These are phyloP conservation scores for Acronicta psi DNA, from an alignment of 2,888 invertebrate species.

Conservation along the genomic window DNA sequence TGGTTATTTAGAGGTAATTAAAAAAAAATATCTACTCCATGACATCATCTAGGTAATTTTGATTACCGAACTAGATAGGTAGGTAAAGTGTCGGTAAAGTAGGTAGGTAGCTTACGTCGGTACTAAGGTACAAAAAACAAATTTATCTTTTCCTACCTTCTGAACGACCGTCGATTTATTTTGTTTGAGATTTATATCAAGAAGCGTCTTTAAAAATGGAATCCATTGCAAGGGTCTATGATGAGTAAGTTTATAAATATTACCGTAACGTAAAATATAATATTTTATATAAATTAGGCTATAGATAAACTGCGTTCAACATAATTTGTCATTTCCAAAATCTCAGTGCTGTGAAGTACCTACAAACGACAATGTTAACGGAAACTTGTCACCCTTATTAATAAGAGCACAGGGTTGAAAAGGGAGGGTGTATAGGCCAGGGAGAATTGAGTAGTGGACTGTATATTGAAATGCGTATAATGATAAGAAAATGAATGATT, in stretches of 20 bases:
- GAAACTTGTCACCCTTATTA: background rate
- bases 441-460: no score
- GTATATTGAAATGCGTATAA: no score
- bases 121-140: constrained; percentile 5
- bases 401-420: background rate
- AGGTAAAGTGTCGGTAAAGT: background rate
- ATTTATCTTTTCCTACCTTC: constrained; percentile 8
- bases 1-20: constrained; percentile 1
- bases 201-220: constrained; percentile 11
- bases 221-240: constrained; percentile 6
- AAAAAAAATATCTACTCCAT: no score
- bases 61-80: background rate
- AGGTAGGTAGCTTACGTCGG: background rate
- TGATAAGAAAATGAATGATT: no score
- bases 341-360: no score
- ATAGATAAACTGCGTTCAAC: constrained; percentile 2
- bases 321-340: background rate
- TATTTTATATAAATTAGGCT: constrained; percentile 3
- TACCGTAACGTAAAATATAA: background rate
- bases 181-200: constrained; percentile 15
- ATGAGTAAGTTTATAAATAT: background rate
- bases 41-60: background rate
- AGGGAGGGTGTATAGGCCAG: no score
- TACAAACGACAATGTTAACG: no score
- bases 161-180: constrained; percentile 10